These are phyloP conservation scores for Heliocidaris tuberculata DNA, from an alignment of 35 echinoderm and acorn worm genomes.

Conservation along the genomic window DNA sequence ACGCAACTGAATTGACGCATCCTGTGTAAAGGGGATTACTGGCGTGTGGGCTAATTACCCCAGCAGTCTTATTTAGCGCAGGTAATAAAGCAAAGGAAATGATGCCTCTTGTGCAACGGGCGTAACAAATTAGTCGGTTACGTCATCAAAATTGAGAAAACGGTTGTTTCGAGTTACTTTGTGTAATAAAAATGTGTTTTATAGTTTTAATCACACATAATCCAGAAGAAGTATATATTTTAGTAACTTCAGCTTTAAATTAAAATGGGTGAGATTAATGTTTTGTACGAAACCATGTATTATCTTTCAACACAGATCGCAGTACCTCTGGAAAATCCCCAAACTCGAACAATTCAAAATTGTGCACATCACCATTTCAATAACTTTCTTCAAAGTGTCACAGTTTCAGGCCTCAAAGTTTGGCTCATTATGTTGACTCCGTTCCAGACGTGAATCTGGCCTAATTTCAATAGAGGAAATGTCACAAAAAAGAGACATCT, in stretches of 20 bases:
- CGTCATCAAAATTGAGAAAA: no score
- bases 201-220: no score
- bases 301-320: not conserved
- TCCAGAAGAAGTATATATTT: no score
- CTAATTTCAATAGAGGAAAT: not conserved
- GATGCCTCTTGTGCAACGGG: no score
- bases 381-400: not conserved
- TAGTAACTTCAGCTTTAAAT: not conserved
- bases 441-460: not conserved
- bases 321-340: not conserved
- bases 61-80: no score
- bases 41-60: no score
- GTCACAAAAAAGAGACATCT: not conserved
- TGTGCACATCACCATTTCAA: not conserved
- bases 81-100: no score
- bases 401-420: not conserved
- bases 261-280: not conserved
- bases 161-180: no score
- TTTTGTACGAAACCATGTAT: not conserved
- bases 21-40: no score
- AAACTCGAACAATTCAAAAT: not conserved
- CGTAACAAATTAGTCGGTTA: no score
- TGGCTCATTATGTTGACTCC: not conserved
- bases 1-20: no score
- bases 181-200: no score